Evolutionary conservation across 2,797 vertebrate species (phyloP), one percentile per base, ranked within the genome.

Genomic region (Choloepus didactylus): DNA sequence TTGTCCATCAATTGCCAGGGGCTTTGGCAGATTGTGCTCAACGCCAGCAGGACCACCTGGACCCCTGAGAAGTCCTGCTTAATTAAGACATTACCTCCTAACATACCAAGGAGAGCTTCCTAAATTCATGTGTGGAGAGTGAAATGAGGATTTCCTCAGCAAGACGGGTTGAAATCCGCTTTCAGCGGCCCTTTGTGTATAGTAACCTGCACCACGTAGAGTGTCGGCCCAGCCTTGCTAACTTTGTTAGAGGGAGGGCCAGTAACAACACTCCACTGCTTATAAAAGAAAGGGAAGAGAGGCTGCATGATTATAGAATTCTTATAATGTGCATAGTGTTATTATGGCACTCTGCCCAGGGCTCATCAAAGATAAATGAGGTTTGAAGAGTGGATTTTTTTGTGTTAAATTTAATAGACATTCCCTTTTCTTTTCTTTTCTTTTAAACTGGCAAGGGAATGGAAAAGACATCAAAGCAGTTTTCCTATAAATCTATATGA

Each of bases 401-500:
- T 87, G 95, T 95, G 95, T 92, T 97, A 97, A 97, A 97, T 91
- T 96, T 97, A 98, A 98, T 98, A 98, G 96, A 96, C 97, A 95
- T 97, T 97, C 80, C 89, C 87, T 97, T 91, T 87, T 83, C 72
- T 93, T 94, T 76, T 56, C 35, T 51, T 54, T 93, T 67, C 80
- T 95, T 92, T 93, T 93, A 5, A 93, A 95, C 77, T 98, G 96
- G 97, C 97, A 98, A 97, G 97, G 96, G 97, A 98, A 97, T 97
- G 96, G 10, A 67, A 98, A 98, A 98, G 94, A 98, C 97, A 98
- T 98, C 98, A 98, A 98, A 98, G 98, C 91, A 98, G 93, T 98
- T 98, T 98, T 98, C 93, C 96, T 98, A 98, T 98, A 98, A 98
- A 98, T 98, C 98, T 98, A 98, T 98, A 98, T 91, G 73, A 98